Evolutionary conservation across 2,797 vertebrate genomes (phyloP).

Genomic region (Chaetodon trifasciatus): DNA sequence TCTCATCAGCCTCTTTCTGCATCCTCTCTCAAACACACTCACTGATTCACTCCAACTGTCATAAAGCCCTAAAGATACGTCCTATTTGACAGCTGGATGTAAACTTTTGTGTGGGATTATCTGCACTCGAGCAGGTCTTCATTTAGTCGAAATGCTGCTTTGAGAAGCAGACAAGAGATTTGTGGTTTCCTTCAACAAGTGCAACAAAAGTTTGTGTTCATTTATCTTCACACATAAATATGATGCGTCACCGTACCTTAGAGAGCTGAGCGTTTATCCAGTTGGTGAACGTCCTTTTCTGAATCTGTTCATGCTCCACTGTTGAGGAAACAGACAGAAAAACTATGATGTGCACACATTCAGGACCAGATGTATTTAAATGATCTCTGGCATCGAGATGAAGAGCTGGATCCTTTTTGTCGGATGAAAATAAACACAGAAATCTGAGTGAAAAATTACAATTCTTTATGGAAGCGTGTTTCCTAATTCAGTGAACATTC

Average conservation of each 20-base stretch:
- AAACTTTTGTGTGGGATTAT: not conserved
- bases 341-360: not conserved
- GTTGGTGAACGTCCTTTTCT: conserved; percentile 95
- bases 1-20: not conserved
- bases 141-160: not conserved
- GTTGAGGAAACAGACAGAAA: conserved; percentile 32
- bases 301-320: conserved; percentile 93
- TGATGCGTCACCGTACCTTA: conserved; percentile 85
- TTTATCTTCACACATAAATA: not conserved
- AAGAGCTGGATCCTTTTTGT: not conserved
- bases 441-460: not conserved
- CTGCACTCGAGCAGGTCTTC: no score
- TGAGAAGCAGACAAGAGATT: not conserved
- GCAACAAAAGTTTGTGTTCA: not conserved
- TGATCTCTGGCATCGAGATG: not conserved
- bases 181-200: not conserved
- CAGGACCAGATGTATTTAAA: not conserved
- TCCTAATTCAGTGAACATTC: not conserved
- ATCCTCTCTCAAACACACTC: not conserved
- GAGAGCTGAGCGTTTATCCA: conserved; percentile 94
- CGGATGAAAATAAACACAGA: not conserved
- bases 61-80: not conserved
- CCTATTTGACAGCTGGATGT: not conserved
- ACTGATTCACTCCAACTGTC: not conserved
- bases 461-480: not conserved